Conservation (phyloP, 2,888 invertebrate species). For the Drosophila borealis region DNA sequence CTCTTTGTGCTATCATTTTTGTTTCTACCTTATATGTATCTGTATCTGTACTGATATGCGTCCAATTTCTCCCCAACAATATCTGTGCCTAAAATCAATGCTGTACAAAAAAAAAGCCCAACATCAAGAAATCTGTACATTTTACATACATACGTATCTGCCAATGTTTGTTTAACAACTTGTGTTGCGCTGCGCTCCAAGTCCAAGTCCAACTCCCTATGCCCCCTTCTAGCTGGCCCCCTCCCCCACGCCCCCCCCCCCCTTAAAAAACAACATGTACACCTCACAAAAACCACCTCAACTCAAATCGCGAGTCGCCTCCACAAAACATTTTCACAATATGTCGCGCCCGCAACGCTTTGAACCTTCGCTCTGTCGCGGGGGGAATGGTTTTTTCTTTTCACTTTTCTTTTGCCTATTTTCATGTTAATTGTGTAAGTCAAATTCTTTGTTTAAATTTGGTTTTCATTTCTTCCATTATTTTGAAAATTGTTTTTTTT, state of each 20-base stretch:
- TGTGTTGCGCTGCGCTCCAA: constrained; percentile 52
- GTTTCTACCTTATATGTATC: constrained; percentile 17
- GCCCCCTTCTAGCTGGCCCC: constrained; percentile 38
- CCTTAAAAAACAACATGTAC: not conserved
- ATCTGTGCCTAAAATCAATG: constrained; percentile 40
- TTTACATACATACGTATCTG: constrained; percentile 32
- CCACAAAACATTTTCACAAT: constrained; percentile 41
- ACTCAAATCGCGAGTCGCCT: constrained; percentile 32
- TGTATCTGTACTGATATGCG: constrained; percentile 39
- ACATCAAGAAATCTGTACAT: constrained; percentile 53
- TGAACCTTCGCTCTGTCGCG: constrained; percentile 60
- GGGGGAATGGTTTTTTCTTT: constrained; percentile 34
- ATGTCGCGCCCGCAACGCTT: constrained; percentile 60
- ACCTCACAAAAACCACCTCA: constrained; percentile 21
- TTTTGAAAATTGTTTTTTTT: constrained; percentile 3
- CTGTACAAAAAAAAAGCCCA: constrained; percentile 67
- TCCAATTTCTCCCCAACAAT: constrained; percentile 26
- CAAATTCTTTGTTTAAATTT: constrained; percentile 26
- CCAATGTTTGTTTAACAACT: constrained; percentile 42
- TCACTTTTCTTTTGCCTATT: constrained; percentile 32
- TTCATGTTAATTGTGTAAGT: constrained; percentile 31
- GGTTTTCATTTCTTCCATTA: constrained; percentile 17
- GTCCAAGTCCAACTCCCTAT: constrained; percentile 30
- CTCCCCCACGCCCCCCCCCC: too few species aligned
- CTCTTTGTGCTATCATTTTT: constrained; percentile 46